phyloP scores from a whole-genome alignment of 1,140 invertebrate species.

The Papilio polytes region DNA sequence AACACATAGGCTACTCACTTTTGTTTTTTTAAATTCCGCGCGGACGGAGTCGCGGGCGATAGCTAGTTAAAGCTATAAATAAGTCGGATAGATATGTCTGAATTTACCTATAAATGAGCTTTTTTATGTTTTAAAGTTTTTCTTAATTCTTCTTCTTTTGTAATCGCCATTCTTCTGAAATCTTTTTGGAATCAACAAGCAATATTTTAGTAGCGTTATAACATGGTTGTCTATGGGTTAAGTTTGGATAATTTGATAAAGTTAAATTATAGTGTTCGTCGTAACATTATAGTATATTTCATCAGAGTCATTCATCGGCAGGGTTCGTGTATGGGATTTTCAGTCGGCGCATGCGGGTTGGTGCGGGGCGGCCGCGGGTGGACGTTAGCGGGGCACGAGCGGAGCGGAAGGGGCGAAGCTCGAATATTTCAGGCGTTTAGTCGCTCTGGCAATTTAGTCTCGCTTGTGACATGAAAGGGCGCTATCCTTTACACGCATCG shows the following conservation, averaged over 20 bases:
- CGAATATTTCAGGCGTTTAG: conserved; percentile 72
- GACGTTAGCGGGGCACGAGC: conserved; percentile 43
- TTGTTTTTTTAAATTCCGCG: no score
- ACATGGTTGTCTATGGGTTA: neutral
- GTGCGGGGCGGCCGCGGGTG: conserved; percentile 46
- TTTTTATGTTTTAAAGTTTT: neutral
- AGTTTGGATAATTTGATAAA: neutral
- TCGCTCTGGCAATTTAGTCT: conserved; percentile 72
- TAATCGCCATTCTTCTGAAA: no score
- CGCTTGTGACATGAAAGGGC: conserved; percentile 83
- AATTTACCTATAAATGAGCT: neutral
- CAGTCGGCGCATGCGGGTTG: conserved; percentile 67
- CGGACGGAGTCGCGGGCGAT: no score
- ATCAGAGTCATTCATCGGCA: conserved; percentile 62
- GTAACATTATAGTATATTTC: conserved; percentile 43
- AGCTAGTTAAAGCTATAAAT: no score
- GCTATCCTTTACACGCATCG: conserved; percentile 79
- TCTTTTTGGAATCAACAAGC: neutral
- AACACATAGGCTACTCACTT: no score
- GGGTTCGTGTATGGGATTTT: conserved; percentile 51
- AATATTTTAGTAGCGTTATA: neutral
- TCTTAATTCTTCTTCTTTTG: neutral
- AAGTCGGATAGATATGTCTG: no score
- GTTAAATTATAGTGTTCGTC: conserved; percentile 11
- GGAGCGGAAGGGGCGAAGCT: conserved; percentile 58